Base-by-base conservation (phyloP, 2,888 invertebrate species). In the Scelioninae gen. 1 region DNA sequence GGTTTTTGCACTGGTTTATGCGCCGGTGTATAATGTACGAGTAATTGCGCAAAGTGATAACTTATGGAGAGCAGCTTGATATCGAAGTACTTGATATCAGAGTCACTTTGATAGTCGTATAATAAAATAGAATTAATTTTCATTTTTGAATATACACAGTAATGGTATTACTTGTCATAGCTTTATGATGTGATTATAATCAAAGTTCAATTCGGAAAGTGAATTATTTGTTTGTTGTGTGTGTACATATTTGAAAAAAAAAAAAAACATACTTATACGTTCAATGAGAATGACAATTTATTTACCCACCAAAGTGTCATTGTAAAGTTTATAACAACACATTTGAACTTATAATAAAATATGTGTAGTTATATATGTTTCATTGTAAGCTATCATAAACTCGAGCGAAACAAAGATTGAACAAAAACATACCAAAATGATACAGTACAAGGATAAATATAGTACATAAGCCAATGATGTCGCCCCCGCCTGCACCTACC, bases 381-480 rank as follows among this genome's bases (percentile, higher is more conserved):
- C 13, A 40, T 34, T 34, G 53, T 23, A 47, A 31, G 32, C 13
- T 16, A 38, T 75, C 75, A 43, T 69, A 77, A 69, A 77, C 49
- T 60, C 47, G 23, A 6, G 29, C 43, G 49, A 62, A 80, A 80
- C 55, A 74, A 80, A 74, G 60, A 80, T 74, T 38, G 69, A 68
- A 74, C 66, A n/a, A 53, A 51, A 75, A 45, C 62, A 51, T 29
- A 47, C 51, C 53, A 47, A 74, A 72, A 74, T 15, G 71, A 68
- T 68, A 63, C 72, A 69, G 82, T 76, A 72, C 81, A 76, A 82
- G 87, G 88, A 88, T 88, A 90, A 90, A 91, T 91, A 90, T 91
- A 91, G 91, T 90, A 86, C 85, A 87, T 87, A 89, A 89, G 88
- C 87, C 87, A 88, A 89, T 90, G 88, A 90, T 88, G 88, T 87